Conservation (phyloP, 2,797 vertebrate genomes). For the Lophius americanus region DNA sequence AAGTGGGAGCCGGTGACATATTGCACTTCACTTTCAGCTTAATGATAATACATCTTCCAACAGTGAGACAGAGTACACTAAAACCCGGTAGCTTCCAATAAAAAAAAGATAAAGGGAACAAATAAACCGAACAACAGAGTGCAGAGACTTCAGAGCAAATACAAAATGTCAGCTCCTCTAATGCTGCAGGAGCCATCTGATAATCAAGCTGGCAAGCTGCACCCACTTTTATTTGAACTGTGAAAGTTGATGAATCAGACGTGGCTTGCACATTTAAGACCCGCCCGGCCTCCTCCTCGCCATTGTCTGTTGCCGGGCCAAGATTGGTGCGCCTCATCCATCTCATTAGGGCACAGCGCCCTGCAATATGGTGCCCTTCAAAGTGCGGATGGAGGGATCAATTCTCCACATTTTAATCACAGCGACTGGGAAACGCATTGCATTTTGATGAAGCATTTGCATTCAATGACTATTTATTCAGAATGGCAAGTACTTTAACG, state of each 20-base stretch:
- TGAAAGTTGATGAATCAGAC: conserved; percentile 77
- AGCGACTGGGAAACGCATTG: conserved; percentile 32
- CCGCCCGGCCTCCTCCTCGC: conserved; percentile 30
- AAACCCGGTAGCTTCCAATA: conserved; percentile 23
- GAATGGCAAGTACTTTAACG: neutral
- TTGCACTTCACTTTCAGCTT: conserved; percentile 16
- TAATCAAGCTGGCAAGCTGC: conserved; percentile 71
- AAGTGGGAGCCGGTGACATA: conserved; percentile 14
- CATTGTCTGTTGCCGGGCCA: conserved; percentile 55
- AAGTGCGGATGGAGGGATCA: conserved; percentile 41
- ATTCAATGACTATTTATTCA: neutral
- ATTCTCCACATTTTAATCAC: conserved; percentile 54
- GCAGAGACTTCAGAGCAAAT: conserved; percentile 62
- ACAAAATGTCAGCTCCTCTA: conserved; percentile 62
- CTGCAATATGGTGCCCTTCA: conserved; percentile 50
- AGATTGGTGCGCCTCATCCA: conserved; percentile 53
- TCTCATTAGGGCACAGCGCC: conserved; percentile 54
- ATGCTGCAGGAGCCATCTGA: conserved; percentile 67
- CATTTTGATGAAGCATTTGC: neutral
- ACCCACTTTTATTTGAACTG: conserved; percentile 68
- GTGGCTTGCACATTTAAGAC: conserved; percentile 57
- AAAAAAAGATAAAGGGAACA: conserved; percentile 15
- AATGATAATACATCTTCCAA: conserved; percentile 31
- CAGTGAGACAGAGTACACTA: conserved; percentile 30
- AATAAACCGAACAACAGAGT: conserved; percentile 1